Conservation (phyloP, 2,113 vertebrate species). For the Lathamus discolor region DNA sequence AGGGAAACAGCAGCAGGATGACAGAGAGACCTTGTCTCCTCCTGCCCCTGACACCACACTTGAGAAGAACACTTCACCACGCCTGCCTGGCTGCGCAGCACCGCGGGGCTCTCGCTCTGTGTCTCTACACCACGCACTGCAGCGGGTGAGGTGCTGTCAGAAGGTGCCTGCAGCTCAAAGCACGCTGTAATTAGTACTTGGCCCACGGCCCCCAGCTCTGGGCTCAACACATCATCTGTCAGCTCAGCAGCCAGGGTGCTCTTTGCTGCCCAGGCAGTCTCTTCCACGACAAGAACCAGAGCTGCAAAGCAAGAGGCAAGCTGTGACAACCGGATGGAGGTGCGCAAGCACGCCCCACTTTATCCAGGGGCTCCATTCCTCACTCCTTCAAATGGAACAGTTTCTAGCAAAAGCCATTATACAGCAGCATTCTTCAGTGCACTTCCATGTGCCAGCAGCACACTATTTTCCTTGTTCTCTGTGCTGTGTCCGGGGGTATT, state of each 20-base stretch:
- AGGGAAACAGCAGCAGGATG: neutral
- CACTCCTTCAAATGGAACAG: neutral
- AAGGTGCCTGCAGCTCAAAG: neutral
- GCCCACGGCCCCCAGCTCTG: neutral
- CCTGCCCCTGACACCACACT: neutral
- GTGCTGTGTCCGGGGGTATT: neutral
- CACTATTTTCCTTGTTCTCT: neutral
- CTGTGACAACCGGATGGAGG: neutral
- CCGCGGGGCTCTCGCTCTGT: neutral
- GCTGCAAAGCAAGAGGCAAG: accelerated
- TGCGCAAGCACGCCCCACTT: neutral
- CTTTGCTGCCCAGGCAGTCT: neutral
- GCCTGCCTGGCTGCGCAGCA: neutral
- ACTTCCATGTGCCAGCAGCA: neutral
- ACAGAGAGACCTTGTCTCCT: neutral
- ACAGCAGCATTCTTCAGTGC: neutral
- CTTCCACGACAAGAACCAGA: neutral
- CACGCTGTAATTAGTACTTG: neutral
- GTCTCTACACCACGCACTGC: neutral
- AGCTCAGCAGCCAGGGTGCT: neutral
- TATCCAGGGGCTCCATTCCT: neutral
- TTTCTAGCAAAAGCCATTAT: neutral
- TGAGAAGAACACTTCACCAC: neutral
- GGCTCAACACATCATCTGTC: neutral
- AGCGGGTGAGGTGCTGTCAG: neutral